Conservation (phyloP, 2,113 vertebrate genomes). For the Grammomys surdaster region DNA sequence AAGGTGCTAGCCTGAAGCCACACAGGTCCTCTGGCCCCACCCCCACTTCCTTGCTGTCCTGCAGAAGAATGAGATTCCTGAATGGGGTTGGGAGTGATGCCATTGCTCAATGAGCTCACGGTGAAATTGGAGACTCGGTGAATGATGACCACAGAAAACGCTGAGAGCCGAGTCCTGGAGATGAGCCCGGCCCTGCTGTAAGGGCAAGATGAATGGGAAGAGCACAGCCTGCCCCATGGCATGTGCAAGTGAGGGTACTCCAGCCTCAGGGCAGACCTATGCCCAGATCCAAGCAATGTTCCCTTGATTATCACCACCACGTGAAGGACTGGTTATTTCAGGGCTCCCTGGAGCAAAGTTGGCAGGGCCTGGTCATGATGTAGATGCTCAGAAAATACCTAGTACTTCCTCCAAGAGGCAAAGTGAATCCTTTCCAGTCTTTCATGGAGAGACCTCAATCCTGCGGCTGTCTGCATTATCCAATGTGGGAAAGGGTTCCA, state of each 20-base stretch:
- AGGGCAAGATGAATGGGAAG: neutral
- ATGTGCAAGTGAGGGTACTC: rapidly evolving
- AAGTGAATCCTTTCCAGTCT: neutral
- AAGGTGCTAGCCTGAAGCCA: rapidly evolving
- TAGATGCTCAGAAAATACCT: neutral
- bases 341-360: neutral
- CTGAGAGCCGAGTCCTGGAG: neutral
- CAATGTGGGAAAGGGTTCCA: neutral
- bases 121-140: conserved; percentile 57
- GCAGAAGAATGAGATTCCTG: conserved; percentile 21
- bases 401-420: neutral
- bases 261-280: neutral
- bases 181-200: neutral
- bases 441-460: neutral
- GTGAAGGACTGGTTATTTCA: rapidly evolving
- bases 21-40: neutral
- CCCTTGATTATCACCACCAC: neutral
- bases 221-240: rapidly evolving
- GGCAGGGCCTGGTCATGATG: neutral
- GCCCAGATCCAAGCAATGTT: neutral
- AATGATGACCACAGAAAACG: neutral
- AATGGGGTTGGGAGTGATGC: conserved; percentile 9
- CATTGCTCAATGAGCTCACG: conserved; percentile 53
- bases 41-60: neutral
- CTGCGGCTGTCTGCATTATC: neutral